Conservation (phyloP, 2,797 vertebrate genomes). For the Gobionotothen gibberifrons region DNA sequence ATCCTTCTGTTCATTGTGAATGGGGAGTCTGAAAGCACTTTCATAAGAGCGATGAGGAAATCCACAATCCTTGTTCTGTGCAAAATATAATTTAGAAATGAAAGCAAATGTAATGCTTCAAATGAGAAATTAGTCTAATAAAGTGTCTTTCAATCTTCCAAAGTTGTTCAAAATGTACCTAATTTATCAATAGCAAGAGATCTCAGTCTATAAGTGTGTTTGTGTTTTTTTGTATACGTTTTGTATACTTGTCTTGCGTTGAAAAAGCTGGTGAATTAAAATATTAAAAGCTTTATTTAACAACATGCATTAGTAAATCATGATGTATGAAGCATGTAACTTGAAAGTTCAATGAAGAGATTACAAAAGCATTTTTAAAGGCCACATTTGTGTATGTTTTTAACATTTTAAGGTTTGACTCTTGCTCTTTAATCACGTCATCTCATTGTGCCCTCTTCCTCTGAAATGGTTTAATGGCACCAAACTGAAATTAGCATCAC, state of each 20-base stretch:
- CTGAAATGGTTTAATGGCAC: constrained; percentile 2
- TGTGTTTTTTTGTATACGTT: background rate
- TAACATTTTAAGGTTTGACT: background rate
- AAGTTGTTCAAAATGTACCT: background rate
- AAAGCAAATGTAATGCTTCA: background rate
- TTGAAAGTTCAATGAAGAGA: background rate
- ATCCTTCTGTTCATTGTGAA: constrained; percentile 3
- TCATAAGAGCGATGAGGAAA: constrained; percentile 11
- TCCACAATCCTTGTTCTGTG: background rate
- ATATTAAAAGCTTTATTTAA: background rate
- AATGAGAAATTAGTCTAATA: background rate
- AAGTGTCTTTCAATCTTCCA: background rate
- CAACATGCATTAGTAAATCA: background rate
- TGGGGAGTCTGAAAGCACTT: background rate
- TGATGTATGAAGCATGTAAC: background rate
- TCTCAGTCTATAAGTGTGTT: background rate
- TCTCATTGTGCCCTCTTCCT: background rate
- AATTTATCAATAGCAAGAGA: background rate
- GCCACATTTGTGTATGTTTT: background rate
- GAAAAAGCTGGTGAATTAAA: background rate
- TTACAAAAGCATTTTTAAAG: background rate
- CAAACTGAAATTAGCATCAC: background rate
- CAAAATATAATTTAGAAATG: background rate
- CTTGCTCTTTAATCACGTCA: constrained; percentile 8
- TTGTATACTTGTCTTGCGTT: background rate